These are phyloP conservation scores for Leistus spinibarbis DNA, from an alignment of 2,888 invertebrate species.

Conservation along the genomic window DNA sequence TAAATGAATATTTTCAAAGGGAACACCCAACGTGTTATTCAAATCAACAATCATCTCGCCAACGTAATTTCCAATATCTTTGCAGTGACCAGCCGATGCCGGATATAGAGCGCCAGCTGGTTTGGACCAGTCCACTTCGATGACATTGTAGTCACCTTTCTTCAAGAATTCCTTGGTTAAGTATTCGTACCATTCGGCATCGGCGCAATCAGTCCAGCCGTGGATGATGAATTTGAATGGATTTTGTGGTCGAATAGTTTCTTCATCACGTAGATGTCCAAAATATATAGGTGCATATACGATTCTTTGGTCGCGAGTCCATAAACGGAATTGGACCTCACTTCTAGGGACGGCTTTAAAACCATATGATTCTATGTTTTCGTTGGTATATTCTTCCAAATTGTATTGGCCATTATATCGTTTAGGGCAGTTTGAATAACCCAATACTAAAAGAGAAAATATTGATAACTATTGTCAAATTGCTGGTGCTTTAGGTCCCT, in stretches of 20 bases:
- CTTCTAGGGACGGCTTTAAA: conserved; percentile 8
- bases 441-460: conserved; percentile 11
- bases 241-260: conserved; percentile 9
- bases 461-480: too few relatives aligned
- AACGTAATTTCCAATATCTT: conserved; percentile 27
- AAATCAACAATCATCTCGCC: conserved; percentile 42
- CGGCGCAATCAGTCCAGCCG: conserved; percentile 36
- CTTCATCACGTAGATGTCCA: conserved; percentile 22
- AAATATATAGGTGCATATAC: conserved; percentile 17
- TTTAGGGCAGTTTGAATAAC: conserved; percentile 19
- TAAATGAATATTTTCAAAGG: conserved; percentile 44
- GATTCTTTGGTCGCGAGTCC: conserved; percentile 22
- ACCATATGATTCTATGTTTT: conserved; percentile 9
- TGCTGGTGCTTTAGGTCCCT: too few relatives aligned
- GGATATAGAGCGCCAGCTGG: conserved; percentile 30
- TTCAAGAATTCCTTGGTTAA: conserved; percentile 35
- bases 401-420: not conserved
- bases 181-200: conserved; percentile 26
- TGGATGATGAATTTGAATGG: conserved; percentile 40
- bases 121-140: conserved; percentile 39
- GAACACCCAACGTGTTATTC: conserved; percentile 45
- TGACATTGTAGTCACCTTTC: conserved; percentile 34
- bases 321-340: conserved; percentile 25
- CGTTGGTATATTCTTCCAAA: conserved; percentile 1
- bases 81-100: conserved; percentile 28